Evolutionary conservation across 2,888 invertebrate species (phyloP), one percentile per base, ranked within the genome.

Genomic region (Atethmia centrago): DNA sequence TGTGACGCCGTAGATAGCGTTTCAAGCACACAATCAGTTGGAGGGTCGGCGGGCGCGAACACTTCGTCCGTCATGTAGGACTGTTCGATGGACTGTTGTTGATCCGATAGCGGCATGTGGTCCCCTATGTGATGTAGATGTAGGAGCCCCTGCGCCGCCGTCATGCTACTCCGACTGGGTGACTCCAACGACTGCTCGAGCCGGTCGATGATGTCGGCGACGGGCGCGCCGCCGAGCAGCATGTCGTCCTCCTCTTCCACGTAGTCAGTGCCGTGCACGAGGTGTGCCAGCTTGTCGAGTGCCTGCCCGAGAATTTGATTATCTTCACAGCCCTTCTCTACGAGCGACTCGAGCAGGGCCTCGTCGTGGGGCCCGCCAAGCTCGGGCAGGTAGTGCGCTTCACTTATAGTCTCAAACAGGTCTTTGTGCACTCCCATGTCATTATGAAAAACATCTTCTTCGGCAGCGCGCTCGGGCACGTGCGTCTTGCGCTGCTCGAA

Each of bases 301-400:
- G 95, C 92, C 77, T 94, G 95, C 19, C 94, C 96, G 31, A 96
- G 92, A 63, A 96, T 95, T 84, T 97, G 96, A 88, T 97, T 97
- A 87, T 97, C 97, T 88, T 97, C 97, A 89, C 97, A 97, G 71
- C 97, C 97, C 77, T 97, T 96, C 87, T 97, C 97, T 8, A 97
- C 97, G 63, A 97, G 92, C 1, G 97, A 97, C 87, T 97, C 97
- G 2, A 97, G 94, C 72, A 97, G 90, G 59, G 96, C 97, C 84
- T 97, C 97, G 86, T 96, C 96, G 86, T 96, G 96, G 2, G 94
- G 93, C 40, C 94, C 95, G 25, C 93, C 93, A 12, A 96, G 90
- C 80, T 95, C 96, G 9, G 96, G 95, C 82, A 96, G 85, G 80
- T 96, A 96, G 85, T 96, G 96, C 40, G 95, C 95, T 83, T 96